Evolutionary conservation across 2,113 vertebrate species (phyloP).

Genomic region (Neomonachus schauinslandi): DNA sequence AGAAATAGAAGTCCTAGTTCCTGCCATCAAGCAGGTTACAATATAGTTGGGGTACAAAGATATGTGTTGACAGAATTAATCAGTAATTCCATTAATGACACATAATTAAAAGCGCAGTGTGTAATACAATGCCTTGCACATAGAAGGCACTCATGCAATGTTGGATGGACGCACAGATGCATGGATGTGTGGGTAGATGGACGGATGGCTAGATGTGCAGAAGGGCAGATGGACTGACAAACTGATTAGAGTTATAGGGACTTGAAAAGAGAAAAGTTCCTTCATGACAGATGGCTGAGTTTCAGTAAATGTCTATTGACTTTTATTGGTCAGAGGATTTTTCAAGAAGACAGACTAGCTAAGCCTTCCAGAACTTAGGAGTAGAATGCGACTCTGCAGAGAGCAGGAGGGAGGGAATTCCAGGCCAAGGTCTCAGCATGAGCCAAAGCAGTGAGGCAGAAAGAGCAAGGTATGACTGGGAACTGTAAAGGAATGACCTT

Average conservation of each 20-base stretch:
- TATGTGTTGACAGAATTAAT: neutral
- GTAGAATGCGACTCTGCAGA: neutral
- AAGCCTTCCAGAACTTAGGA: neutral
- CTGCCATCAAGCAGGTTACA: neutral
- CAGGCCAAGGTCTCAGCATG: neutral
- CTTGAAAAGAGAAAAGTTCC: conserved; percentile 13
- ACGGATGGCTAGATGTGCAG: neutral
- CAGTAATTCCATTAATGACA: neutral
- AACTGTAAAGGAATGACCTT: neutral
- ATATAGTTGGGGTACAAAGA: neutral
- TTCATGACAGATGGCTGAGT: neutral
- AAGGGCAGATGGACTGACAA: neutral
- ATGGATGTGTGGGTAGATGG: neutral
- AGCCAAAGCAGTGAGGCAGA: neutral
- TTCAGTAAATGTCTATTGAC: conserved; percentile 3
- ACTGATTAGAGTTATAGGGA: neutral
- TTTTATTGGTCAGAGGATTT: neutral
- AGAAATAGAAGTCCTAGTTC: neutral
- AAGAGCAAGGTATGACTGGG: neutral
- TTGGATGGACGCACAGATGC: neutral
- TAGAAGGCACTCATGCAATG: neutral
- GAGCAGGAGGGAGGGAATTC: neutral
- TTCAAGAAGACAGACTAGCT: neutral
- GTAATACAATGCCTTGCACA: neutral
- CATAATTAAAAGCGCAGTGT: neutral